Evolutionary conservation across 2,797 vertebrate species (phyloP).

Genomic region (Gymnodraco acuticeps): DNA sequence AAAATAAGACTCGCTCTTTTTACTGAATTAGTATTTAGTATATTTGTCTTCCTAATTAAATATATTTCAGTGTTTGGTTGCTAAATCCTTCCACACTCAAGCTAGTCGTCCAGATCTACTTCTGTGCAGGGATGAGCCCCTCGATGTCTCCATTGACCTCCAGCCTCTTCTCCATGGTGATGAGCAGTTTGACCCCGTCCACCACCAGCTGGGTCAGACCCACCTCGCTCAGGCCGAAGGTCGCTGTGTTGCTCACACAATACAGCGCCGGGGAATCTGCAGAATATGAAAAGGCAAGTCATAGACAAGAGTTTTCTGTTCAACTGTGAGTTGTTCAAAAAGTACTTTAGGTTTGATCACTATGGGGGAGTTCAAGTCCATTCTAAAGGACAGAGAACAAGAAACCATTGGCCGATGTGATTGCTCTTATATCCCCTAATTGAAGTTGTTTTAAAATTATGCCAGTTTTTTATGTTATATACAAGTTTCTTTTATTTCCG

Average conservation of each 20-base stretch:
- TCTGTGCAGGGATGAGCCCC: slow-evolving; percentile 73
- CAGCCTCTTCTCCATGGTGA: slow-evolving; percentile 81
- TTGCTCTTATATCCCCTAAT: too few species aligned
- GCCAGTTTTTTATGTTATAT: too few species aligned
- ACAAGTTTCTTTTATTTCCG: too few species aligned
- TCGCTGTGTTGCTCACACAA: slow-evolving; percentile 69
- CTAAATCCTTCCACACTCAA: not conserved
- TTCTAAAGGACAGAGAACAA: too few species aligned
- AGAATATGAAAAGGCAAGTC: not conserved
- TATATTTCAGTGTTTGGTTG: not conserved
- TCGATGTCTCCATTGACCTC: slow-evolving; percentile 62
- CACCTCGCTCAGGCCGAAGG: slow-evolving; percentile 79
- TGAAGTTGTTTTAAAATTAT: too few species aligned
- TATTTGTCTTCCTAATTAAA: too few species aligned
- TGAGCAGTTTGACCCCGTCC: slow-evolving; percentile 82
- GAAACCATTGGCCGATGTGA: too few species aligned
- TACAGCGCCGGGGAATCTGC: slow-evolving; percentile 40
- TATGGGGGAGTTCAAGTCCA: too few species aligned
- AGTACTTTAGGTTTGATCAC: not conserved
- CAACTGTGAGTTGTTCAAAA: not conserved
- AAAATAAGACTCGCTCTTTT: too few species aligned
- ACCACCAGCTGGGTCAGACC: slow-evolving; percentile 79
- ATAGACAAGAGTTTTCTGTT: not conserved
- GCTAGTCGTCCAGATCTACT: slow-evolving; percentile 39
- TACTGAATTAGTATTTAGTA: too few species aligned